Base-by-base conservation (phyloP, 1,140 invertebrate species). In the Ooceraea biroi region DNA sequence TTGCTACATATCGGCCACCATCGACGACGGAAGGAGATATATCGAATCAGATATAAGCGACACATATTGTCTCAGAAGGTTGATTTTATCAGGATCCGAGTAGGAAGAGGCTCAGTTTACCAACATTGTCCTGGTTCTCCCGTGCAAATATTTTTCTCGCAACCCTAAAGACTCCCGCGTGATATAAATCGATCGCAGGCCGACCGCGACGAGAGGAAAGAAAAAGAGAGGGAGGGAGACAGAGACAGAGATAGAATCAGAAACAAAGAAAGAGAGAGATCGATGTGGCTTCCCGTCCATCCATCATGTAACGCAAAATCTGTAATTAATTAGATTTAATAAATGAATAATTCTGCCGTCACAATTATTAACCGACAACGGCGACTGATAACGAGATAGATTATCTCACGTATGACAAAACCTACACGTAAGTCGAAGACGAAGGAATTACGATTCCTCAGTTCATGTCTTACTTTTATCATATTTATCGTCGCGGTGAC, bases 51-150 rank as follows among this genome's bases (percentile, higher is more conserved):
- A 68, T 68, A 44, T 48, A 58, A 71, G 25, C 14, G 41, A 71
- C 60, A 71, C 60, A 66, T 52, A 77, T 77, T 77, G 73, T 77
- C 4, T 27, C 14, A 8, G 8, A n/a, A 22, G 4, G n/a, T 78
- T 71, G 76, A 80, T 80, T 80, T 55, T 80, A 71, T 78, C 50
- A 78, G 36, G 65, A 52, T 55, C 4, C 61, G 48, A 12, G 10
- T 60, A 19, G 19, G 66, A 66, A 27, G 60, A 77, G 65, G 83
- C 60, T 77, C 17, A 19, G 78, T 83, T 89, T 89, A 83, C 86
- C 72, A n/a, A 78, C 76, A 60, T 44, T 12, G n/a, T 58, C 55
- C n/a, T 46, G 58, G n/a, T 44, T 44, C 11, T 36, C 12, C 58
- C 69, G 17, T 27, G 55, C 48, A 88, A 87, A 88, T 80, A 82